phyloP scores from a whole-genome alignment of 2,113 vertebrate species.

The Thryonomys swinderianus region DNA sequence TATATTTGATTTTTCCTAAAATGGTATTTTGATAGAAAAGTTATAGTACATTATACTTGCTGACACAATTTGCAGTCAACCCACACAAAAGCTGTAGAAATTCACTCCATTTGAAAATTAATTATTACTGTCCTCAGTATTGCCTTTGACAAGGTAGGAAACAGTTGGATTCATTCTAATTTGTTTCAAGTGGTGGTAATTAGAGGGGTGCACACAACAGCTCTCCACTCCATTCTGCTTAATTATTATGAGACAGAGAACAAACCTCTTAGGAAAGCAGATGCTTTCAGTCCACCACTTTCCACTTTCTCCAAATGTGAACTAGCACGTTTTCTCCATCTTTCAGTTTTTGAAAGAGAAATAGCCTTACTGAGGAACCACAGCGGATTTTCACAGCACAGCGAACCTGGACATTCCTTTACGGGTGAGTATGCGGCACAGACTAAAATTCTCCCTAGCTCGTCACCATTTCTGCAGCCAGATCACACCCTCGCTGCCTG shows the following conservation, averaged over 20 bases:
- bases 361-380: background rate
- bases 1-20: background rate
- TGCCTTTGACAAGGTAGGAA: conserved; percentile 71
- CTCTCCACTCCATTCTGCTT: conserved; percentile 66
- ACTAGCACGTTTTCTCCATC: background rate
- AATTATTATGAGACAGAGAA: conserved; percentile 70
- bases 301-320: background rate
- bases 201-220: conserved; percentile 65
- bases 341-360: background rate
- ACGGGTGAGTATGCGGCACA: background rate
- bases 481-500: background rate
- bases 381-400: background rate
- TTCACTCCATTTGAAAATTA: conserved; percentile 60
- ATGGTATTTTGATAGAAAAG: conserved; percentile 42
- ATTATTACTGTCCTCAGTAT: conserved; percentile 62
- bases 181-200: conserved; percentile 73
- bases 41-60: conserved; percentile 10
- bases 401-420: background rate
- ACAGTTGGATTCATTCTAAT: conserved; percentile 70
- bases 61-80: conserved; percentile 51
- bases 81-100: conserved; percentile 53
- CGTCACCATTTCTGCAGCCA: background rate
- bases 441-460: background rate
- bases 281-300: conserved; percentile 43
- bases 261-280: conserved; percentile 70